Conservation (phyloP, 1,140 invertebrate species). For the Vollenhovia emeryi region DNA sequence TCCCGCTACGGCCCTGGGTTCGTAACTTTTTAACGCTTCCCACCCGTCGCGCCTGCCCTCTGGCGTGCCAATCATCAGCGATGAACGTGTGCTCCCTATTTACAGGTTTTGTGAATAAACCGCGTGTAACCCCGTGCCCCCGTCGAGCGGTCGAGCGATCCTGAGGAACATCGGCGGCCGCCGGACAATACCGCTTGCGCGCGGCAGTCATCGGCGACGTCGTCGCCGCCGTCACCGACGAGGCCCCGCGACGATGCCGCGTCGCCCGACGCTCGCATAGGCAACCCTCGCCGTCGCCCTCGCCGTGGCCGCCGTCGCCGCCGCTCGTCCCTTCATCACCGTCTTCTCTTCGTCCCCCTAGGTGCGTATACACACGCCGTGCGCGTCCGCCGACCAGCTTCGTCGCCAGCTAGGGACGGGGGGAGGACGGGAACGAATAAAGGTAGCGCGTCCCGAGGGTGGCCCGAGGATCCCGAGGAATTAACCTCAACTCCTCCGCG, state of each 20-base stretch:
- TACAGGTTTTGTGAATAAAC: constrained; percentile 76
- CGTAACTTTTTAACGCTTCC: constrained; percentile 80
- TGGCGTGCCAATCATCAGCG: constrained; percentile 80
- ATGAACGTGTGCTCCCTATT: constrained; percentile 77
- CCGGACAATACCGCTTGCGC: background rate
- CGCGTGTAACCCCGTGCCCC: constrained; percentile 62
- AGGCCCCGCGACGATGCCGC: constrained; percentile 64
- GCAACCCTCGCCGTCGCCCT: constrained; percentile 21
- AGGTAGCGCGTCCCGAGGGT: background rate
- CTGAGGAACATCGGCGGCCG: background rate
- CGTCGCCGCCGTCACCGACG: constrained; percentile 45
- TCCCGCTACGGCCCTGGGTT: constrained; percentile 73
- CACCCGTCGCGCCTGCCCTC: constrained; percentile 79
- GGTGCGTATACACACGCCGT: background rate
- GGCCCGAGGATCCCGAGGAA: background rate
- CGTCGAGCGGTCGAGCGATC: background rate
- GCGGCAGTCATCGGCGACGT: background rate
- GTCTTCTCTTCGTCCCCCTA: constrained; percentile 3
- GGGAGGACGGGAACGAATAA: background rate
- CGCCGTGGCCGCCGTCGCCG: background rate
- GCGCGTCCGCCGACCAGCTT: too few relatives aligned
- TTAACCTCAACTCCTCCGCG: constrained; percentile 43
- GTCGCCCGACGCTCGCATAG: constrained; percentile 60
- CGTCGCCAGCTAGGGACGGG: too few relatives aligned
- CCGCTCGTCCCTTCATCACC: background rate